Base-by-base conservation (phyloP, 1,140 invertebrate genomes). In the Andricus grossulariae region DNA sequence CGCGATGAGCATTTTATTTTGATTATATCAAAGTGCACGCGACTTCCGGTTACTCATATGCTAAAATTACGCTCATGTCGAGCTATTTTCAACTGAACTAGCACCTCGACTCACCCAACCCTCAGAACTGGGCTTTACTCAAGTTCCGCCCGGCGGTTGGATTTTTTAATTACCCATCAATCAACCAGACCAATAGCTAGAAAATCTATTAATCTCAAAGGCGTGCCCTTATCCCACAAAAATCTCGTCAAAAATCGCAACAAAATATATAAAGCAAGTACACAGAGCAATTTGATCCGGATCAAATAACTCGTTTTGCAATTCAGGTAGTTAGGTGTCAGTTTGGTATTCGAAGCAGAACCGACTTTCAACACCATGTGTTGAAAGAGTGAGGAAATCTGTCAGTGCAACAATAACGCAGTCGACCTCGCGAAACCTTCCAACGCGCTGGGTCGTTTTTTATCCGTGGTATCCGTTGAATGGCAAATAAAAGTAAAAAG, bases 391-490 rank as follows among this genome's bases (percentile, higher is more conserved):
- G 12, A 66, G 12, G 60, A 66, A 66, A 66, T 66, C 21, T 66
- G 32, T 66, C 60, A 16, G 25, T 39, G 60, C 21, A 66, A 66
- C 60, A 66, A 66, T 66, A 66, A 66, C 60, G 60, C 21, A 45
- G 57, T 66, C 25, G 5, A 66, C 32, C 25, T 66, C 60, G 60
- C 60, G 60, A 32, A 66, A 66, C 32, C 60, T 39, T 66, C 60
- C 12, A 66, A 66, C 6, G 25, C 60, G n/a, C 39, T 66, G 60
- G 60, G 5, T 66, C 60, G 60, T 66, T 66, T 66, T 66, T 66
- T 66, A 66, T 66, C 60, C 60, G 12, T 25, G 32, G 60, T 32
- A 21, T 66, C 25, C 60, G 60, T 66, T 66, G 60, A 66, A 66
- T 39, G 60, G 57, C 32, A 60, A 45, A 66, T 66, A 66, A 39